These are phyloP conservation scores for Pimephales promelas DNA, from an alignment of 2,113 vertebrate species.

Conservation along the genomic window DNA sequence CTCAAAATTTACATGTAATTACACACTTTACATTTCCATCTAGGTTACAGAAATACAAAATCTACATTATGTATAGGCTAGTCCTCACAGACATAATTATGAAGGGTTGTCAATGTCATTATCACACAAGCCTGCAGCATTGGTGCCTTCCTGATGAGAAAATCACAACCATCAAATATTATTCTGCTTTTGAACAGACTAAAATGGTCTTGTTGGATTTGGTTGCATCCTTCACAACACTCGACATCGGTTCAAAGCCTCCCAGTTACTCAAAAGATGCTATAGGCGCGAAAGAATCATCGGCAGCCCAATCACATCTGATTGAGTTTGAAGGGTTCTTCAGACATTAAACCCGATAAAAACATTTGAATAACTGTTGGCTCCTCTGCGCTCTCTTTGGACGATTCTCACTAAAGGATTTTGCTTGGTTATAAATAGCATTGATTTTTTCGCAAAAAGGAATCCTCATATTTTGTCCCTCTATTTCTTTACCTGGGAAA, in stretches of 20 bases:
- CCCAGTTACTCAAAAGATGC: conserved; percentile 19
- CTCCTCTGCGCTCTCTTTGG: neutral
- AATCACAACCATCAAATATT: neutral
- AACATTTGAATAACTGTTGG: conserved; percentile 34
- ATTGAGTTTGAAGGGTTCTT: conserved; percentile 44
- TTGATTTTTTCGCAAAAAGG: conserved; percentile 35
- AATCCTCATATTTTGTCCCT: conserved; percentile 29
- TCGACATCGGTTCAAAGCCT: neutral
- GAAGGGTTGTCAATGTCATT: neutral
- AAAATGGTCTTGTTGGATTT: neutral
- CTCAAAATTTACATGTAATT: conserved; percentile 34
- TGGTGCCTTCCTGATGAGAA: neutral
- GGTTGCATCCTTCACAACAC: conserved; percentile 3
- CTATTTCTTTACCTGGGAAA: neutral
- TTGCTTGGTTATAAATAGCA: conserved; percentile 39
- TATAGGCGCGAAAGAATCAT: conserved; percentile 17
- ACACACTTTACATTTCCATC: conserved; percentile 15
- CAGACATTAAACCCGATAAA: conserved; percentile 30
- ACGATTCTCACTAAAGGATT: neutral
- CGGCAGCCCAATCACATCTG: conserved; percentile 25
- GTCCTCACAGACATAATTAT: neutral
- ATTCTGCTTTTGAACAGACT: conserved; percentile 15
- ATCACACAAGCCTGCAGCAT: neutral
- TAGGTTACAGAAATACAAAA: neutral
- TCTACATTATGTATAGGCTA: conserved; percentile 5